Evolutionary conservation across 1,140 invertebrate genomes (phyloP).

Genomic region (Bilobella aurantiaca): DNA sequence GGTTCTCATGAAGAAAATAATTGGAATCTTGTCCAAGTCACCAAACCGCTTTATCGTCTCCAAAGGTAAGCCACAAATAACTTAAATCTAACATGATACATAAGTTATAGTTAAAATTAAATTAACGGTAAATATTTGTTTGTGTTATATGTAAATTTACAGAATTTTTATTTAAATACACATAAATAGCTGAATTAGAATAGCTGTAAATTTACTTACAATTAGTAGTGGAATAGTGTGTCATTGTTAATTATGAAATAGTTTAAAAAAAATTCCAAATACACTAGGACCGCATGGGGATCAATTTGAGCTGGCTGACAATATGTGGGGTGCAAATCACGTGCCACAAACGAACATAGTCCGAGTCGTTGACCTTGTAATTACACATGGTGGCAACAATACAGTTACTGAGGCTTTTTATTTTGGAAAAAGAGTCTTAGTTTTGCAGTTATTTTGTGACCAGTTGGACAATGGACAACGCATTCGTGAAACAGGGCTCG

Average conservation of each 20-base stretch:
- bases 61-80: no score
- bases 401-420: constrained; percentile 1
- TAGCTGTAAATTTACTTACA: no score
- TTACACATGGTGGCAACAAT: constrained; percentile 4
- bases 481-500: neutral
- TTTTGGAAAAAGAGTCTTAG: neutral
- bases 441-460: neutral
- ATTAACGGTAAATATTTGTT: no score
- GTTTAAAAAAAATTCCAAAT: no score
- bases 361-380: neutral
- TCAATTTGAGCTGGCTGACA: neutral
- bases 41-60: neutral
- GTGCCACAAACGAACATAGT: neutral
- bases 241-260: no score
- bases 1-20: neutral
- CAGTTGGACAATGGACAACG: constrained; percentile 7
- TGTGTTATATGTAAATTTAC: no score
- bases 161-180: no score
- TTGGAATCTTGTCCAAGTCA: neutral
- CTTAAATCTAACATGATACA: no score
- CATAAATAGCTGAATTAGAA: no score
- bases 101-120: no score
- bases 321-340: neutral
- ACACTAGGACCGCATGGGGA: neutral
- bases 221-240: no score